Percentiles rank a stretch among this genome's conserved stretches.
These are phyloP conservation scores for Drosophila kohkoa DNA, from an alignment of 1,140 invertebrate species.

Conservation along the genomic window DNA sequence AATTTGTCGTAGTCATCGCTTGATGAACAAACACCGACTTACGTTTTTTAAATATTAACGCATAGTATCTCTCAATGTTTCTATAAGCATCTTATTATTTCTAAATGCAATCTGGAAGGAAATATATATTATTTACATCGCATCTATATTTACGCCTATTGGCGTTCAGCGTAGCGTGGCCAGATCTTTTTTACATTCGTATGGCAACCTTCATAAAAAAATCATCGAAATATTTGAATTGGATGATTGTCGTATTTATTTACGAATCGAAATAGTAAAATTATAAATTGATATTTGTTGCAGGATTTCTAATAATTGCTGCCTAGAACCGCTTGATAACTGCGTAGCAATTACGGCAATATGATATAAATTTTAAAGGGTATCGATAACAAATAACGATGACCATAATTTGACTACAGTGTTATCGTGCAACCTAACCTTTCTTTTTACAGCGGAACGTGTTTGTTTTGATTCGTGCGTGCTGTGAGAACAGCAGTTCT, in stretches of 20 bases:
- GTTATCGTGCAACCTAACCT: slow-evolving; percentile 34
- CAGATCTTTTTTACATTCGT: neutral
- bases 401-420: slow-evolving; percentile 10
- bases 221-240: neutral
- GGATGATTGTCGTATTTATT: neutral
- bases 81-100: neutral
- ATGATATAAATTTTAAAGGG: neutral
- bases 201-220: neutral
- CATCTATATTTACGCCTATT: neutral
- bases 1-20: neutral
- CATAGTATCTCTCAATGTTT: neutral
- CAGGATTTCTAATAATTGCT: too few relatives aligned
- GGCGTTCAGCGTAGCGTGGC: slow-evolving; percentile 11
- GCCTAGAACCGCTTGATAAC: too few relatives aligned
- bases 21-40: too few relatives aligned
- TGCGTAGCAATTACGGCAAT: too few relatives aligned
- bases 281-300: neutral
- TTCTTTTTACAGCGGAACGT: slow-evolving; percentile 58
- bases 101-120: neutral
- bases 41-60: neutral
- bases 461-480: slow-evolving; percentile 66
- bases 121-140: neutral
- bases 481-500: slow-evolving; percentile 23
- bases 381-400: slow-evolving; percentile 27
- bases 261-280: neutral